Conservation (phyloP, 2,113 vertebrate species). For the Corapipo altera region DNA sequence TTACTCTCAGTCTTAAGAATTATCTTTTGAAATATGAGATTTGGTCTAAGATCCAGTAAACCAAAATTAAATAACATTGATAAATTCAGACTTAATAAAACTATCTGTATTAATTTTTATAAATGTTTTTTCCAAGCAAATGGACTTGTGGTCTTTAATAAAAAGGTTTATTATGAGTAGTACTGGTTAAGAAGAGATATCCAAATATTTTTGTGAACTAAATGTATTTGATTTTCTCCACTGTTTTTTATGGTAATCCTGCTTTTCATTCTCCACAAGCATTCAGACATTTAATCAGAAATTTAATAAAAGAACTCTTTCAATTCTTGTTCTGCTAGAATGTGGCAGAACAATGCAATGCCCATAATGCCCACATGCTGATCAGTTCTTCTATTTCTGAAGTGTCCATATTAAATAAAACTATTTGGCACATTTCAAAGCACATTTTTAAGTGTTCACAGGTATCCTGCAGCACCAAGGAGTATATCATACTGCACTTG, state of each 20-base stretch:
- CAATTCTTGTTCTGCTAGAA: background rate
- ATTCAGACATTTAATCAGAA: conserved; percentile 54
- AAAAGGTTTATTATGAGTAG: background rate
- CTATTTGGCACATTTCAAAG: conserved; percentile 49
- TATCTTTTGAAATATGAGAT: background rate
- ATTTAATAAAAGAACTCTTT: conserved; percentile 50
- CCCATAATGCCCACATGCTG: conserved; percentile 43
- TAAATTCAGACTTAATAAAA: background rate
- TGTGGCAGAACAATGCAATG: conserved; percentile 14
- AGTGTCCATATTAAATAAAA: conserved; percentile 41
- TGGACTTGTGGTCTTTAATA: background rate
- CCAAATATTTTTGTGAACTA: background rate
- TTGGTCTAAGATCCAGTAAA: background rate
- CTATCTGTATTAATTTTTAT: background rate
- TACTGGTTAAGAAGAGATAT: background rate
- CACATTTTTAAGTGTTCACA: conserved; percentile 24
- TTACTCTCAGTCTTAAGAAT: background rate
- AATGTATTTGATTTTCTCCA: background rate
- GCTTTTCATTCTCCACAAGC: conserved; percentile 31
- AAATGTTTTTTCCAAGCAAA: background rate
- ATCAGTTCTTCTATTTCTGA: conserved; percentile 44
- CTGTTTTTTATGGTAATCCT: background rate
- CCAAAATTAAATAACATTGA: background rate
- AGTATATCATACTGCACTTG: conserved; percentile 21
- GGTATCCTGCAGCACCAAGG: background rate